Evolutionary conservation across 2,113 vertebrate species (phyloP).

Genomic region (Heliornis fulica): DNA sequence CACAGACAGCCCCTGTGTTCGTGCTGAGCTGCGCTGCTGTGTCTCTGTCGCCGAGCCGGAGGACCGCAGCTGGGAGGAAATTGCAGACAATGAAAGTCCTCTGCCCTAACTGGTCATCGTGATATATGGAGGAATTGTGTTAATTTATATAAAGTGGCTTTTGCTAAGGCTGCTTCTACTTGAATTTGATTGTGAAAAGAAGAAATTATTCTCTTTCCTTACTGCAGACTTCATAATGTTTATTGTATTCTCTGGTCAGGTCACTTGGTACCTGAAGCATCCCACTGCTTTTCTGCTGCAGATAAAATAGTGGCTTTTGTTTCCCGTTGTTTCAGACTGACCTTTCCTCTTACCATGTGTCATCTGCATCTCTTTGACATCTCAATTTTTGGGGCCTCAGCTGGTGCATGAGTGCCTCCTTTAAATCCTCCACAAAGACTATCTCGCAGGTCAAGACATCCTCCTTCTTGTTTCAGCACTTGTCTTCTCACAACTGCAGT

Average conservation of each 20-base stretch:
- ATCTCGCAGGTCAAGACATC: background rate
- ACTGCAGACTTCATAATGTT: background rate
- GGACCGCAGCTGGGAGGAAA: background rate
- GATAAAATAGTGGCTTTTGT: slow-evolving; percentile 2
- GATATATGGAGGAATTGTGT: background rate
- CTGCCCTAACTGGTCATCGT: background rate
- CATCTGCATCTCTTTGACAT: background rate
- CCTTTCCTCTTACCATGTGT: background rate
- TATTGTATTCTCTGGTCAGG: background rate
- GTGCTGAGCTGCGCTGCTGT: background rate
- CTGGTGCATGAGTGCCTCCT: background rate
- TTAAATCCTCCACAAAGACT: background rate
- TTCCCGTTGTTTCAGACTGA: background rate
- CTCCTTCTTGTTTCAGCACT: background rate
- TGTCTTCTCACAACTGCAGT: background rate
- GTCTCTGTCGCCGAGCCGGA: background rate
- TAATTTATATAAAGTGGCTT: slow-evolving; percentile 45
- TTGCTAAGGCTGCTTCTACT: slow-evolving; percentile 17
- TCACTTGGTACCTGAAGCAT: background rate
- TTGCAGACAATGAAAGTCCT: background rate
- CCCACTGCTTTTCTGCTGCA: background rate
- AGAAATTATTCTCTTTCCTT: slow-evolving; percentile 4
- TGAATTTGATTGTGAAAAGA: slow-evolving; percentile 44
- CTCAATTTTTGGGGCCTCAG: background rate
- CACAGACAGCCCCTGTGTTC: background rate